Percentiles rank a stretch among this genome's conserved stretches.
Conservation (phyloP, 2,113 vertebrate species). For the Hippocampus abdominalis region DNA sequence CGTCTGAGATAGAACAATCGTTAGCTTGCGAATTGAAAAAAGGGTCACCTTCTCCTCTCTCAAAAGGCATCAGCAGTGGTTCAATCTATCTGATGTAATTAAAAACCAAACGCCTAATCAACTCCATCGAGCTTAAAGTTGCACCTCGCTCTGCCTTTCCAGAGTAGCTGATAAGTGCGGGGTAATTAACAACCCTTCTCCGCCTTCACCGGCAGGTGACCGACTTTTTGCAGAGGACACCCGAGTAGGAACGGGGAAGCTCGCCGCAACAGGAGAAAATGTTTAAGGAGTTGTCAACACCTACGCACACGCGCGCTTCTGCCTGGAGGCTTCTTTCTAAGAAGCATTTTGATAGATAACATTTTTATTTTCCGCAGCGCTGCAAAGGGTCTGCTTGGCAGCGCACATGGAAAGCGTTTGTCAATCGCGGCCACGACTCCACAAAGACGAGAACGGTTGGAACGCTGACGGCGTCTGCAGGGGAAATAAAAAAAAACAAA, state of each 20-base stretch:
- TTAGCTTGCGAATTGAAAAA: slow-evolving; percentile 35
- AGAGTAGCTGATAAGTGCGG: slow-evolving; percentile 20
- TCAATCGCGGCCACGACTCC: neutral
- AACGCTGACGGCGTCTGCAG: neutral
- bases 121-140: slow-evolving; percentile 15
- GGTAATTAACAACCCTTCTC: slow-evolving; percentile 35
- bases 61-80: slow-evolving; percentile 21
- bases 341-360: slow-evolving; percentile 20
- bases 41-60: slow-evolving; percentile 21
- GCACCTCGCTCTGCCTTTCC: neutral
- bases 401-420: neutral
- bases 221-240: slow-evolving; percentile 15
- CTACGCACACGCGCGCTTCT: slow-evolving; percentile 39
- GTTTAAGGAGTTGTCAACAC: slow-evolving; percentile 41
- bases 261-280: slow-evolving; percentile 28
- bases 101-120: slow-evolving; percentile 29
- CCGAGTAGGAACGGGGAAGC: slow-evolving; percentile 6
- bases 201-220: neutral
- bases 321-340: slow-evolving; percentile 34
- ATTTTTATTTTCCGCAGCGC: slow-evolving; percentile 18
- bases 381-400: neutral
- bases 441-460: neutral
- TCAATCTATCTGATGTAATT: slow-evolving; percentile 4
- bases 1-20: slow-evolving; percentile 43
- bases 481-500: neutral